Evolutionary conservation across 2,888 invertebrate species (phyloP).

Genomic region (Pammene fasciana): DNA sequence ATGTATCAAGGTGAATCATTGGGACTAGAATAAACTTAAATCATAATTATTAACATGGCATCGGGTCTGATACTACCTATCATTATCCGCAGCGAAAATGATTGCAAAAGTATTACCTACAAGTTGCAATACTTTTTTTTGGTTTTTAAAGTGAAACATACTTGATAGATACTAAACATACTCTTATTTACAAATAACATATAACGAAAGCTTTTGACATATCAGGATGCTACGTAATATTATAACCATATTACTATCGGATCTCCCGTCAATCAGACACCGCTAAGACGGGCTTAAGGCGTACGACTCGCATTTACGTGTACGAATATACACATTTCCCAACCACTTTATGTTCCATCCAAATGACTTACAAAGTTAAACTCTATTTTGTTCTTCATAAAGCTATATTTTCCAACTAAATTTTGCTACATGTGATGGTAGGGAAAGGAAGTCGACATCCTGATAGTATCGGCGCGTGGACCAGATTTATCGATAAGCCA

Average conservation of each 20-base stretch:
- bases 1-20: no score
- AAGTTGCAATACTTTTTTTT: no score
- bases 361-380: constrained; percentile 5
- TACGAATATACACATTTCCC: constrained; percentile 26
- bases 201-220: background rate
- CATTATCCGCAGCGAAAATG: no score
- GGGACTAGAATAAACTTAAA: no score
- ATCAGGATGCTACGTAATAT: constrained; percentile 17
- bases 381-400: constrained; percentile 8
- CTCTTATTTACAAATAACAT: background rate
- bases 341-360: background rate
- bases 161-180: background rate
- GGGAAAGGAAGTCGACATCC: constrained; percentile 21
- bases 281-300: constrained; percentile 35
- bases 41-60: no score
- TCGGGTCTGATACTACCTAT: no score
- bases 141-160: no score
- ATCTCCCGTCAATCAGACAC: constrained; percentile 36
- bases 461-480: constrained; percentile 42
- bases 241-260: constrained; percentile 33
- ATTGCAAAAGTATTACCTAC: no score
- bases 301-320: constrained; percentile 34
- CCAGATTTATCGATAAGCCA: constrained; percentile 39
- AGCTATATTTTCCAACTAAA: background rate
- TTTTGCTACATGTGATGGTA: background rate